Conservation (phyloP, 2,797 vertebrate species). For the Naso thynnoides region DNA sequence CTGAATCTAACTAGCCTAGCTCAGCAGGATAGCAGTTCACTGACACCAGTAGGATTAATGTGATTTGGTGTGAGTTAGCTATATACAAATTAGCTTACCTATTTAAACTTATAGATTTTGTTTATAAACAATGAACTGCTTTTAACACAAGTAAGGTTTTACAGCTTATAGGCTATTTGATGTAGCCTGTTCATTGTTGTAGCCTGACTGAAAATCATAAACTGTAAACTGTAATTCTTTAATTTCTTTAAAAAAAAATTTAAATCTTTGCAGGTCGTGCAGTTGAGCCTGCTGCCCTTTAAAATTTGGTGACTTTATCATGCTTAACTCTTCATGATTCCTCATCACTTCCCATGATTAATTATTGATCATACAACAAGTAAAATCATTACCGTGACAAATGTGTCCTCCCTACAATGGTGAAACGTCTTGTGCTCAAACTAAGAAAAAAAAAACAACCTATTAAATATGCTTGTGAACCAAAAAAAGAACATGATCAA, state of each 20-base stretch:
- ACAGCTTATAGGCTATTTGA: no score
- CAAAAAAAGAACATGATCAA: background rate
- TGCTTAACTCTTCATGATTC: background rate
- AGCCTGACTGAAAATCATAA: no score
- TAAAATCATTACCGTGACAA: background rate
- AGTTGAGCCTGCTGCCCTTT: background rate
- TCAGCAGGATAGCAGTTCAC: background rate
- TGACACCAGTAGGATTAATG: background rate
- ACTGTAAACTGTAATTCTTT: no score
- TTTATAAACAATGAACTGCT: background rate
- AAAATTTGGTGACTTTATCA: background rate
- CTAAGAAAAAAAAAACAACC: conserved; percentile 6
- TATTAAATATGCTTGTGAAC: conserved; percentile 10
- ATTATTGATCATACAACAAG: conserved; percentile 1
- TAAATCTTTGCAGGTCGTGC: background rate
- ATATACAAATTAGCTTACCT: background rate
- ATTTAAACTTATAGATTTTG: no score
- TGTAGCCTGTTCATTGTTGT: no score
- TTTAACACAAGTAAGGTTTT: background rate
- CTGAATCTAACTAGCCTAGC: background rate
- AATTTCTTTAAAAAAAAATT: no score
- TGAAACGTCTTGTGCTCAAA: no score
- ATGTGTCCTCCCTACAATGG: background rate
- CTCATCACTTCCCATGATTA: background rate
- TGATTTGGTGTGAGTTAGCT: background rate